Base-by-base conservation (phyloP, 23 tunicate genomes). In the Trididemnum miniatum region DNA sequence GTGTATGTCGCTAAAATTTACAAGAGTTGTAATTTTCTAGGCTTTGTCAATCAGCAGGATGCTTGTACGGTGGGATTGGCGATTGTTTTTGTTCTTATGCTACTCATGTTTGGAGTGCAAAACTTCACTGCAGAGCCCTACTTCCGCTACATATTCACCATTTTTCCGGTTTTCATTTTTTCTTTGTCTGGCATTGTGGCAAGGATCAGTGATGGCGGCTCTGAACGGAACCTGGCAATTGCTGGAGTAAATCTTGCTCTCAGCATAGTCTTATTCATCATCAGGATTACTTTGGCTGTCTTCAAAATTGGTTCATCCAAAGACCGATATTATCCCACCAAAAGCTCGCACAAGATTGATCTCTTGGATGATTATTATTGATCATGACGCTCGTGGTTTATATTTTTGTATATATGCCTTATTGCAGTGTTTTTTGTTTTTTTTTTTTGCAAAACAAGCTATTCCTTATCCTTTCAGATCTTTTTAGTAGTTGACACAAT, bases 91-190 rank as follows among this genome's bases (percentile, higher is more conserved):
- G 31, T 27, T 1, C 28, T 81, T 23, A 81, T 81, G 60, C 39
- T 81, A 1, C 30, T 30, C 33, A 50, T 63, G 85, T 81, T 81
- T 60, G 26, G 35, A 31, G 1, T 39, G 32, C 76, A 81, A 65
- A 81, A 65, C 26, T 39, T 35, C 12, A 25, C 26, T 9, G 36
- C 22, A 25, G 44, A 65, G 31, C 33, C 37, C 30, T 81, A 81
- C 65, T 81, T 63, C 60, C 59, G 76, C 18, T 81, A 81, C 85
- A 35, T 66, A 35, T 65, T 81, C 35, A 65, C 76, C 2, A 66
- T 81, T 35, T 81, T 31, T 24, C 85, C 85, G 52, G 85, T 81
- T 2, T 65, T 65, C 60, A 40, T 81, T 0, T 38, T 81, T 29
- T 76, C 85, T 27, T 1, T 65, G 35, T 60, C 85, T 20, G 34